Percentiles rank a stretch among this genome's conserved stretches.
Evolutionary conservation across 2,888 invertebrate genomes (phyloP).

Genomic region (Tachina grossa): DNA sequence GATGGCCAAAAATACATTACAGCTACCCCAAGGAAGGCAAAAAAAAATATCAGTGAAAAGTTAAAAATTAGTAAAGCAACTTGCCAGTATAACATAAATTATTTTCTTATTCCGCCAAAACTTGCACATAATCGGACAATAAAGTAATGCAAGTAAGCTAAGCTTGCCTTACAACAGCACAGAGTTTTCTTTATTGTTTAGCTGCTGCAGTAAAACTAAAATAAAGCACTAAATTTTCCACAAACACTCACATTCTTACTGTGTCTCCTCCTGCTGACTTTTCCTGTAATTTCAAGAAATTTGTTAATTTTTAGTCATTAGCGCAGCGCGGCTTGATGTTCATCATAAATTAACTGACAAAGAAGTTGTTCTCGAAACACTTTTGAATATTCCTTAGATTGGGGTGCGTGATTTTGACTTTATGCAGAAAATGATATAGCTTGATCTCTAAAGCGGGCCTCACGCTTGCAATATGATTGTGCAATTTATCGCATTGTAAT

Average conservation of each 20-base stretch:
- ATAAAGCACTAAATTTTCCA: background rate
- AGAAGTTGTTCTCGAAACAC: too few species aligned
- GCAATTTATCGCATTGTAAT: too few species aligned
- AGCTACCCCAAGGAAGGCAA: background rate
- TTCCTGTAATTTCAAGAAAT: too few species aligned
- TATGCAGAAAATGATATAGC: too few species aligned
- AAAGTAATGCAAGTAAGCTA: constrained; percentile 5
- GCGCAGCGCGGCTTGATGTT: too few species aligned
- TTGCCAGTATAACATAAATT: constrained; percentile 50
- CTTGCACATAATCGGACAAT: background rate
- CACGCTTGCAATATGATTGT: too few species aligned
- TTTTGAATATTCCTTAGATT: too few species aligned
- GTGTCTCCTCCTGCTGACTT: too few species aligned
- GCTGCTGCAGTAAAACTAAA: constrained; percentile 23
- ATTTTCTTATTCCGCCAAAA: constrained; percentile 45
- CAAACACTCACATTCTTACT: background rate
- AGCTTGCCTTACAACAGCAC: constrained; percentile 19
- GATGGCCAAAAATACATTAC: constrained; percentile 1
- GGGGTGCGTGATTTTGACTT: too few species aligned
- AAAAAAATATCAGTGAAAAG: background rate
- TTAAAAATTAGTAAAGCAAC: constrained; percentile 55
- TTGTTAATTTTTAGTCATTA: too few species aligned
- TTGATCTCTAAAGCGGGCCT: too few species aligned
- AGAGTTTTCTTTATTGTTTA: background rate
- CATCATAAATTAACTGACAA: too few species aligned